Evolutionary conservation across 2,888 invertebrate species (phyloP).

Genomic region (Epinotia nisella): DNA sequence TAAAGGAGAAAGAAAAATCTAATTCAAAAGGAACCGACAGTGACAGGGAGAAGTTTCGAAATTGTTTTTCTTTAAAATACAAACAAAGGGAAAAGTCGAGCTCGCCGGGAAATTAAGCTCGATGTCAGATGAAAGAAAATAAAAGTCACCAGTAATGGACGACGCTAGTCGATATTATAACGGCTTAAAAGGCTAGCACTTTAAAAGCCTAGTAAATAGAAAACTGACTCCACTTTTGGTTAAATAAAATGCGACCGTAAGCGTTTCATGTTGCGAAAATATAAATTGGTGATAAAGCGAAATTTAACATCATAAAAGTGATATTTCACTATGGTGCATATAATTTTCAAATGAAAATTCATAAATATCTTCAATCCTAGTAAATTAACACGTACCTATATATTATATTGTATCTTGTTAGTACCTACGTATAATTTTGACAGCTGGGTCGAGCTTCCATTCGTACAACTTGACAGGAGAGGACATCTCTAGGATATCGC

Average conservation of each 20-base stretch:
- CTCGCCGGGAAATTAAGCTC: constrained; percentile 64
- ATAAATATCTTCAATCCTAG: too few species aligned
- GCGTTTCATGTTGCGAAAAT: not conserved
- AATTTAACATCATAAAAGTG: too few species aligned
- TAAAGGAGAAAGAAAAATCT: constrained; percentile 59
- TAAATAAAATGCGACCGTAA: not conserved
- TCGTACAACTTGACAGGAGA: too few species aligned
- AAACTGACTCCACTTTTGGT: not conserved
- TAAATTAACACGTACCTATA: too few species aligned
- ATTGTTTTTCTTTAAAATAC: constrained; percentile 68
- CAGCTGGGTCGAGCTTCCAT: too few species aligned
- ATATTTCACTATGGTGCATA: too few species aligned
- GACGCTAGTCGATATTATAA: constrained; percentile 12
- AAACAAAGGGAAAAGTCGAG: constrained; percentile 61
- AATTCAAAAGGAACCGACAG: constrained; percentile 57
- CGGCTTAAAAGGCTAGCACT: not conserved
- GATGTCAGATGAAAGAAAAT: constrained; percentile 59
- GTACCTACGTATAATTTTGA: too few species aligned
- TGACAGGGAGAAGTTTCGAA: constrained; percentile 58
- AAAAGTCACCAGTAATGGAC: constrained; percentile 51
- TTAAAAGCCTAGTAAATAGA: constrained; percentile 16
- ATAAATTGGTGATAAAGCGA: too few species aligned
- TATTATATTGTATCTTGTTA: too few species aligned
- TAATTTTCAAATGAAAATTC: too few species aligned
- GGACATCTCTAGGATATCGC: too few species aligned